phyloP scores from a whole-genome alignment of 2,888 invertebrate species.

The Andrena fulva region DNA sequence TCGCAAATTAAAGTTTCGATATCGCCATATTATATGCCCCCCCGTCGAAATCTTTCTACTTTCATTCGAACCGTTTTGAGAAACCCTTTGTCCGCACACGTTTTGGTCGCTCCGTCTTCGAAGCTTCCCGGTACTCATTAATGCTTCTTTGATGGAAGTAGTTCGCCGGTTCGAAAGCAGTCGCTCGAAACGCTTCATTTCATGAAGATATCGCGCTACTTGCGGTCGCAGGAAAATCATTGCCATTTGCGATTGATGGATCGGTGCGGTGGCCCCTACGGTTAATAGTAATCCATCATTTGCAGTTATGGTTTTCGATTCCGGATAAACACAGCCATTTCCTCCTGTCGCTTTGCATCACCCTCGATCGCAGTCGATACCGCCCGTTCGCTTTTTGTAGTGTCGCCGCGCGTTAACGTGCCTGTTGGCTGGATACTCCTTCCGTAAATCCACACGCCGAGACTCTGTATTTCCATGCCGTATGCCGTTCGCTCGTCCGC shows the following conservation, averaged over 20 bases:
- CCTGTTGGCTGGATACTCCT: not conserved
- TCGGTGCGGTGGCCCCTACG: constrained; percentile 17
- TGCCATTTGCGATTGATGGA: constrained; percentile 49
- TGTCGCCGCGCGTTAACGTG: constrained; percentile 25
- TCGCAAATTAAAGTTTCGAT: too few species aligned
- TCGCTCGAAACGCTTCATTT: constrained; percentile 42
- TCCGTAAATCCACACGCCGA: not conserved
- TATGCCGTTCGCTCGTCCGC: not conserved
- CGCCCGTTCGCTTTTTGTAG: not conserved
- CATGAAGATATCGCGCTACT: constrained; percentile 49
- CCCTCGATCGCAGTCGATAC: constrained; percentile 5
- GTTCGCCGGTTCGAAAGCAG: constrained; percentile 29
- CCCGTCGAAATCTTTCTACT: not conserved
- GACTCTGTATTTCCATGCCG: not conserved
- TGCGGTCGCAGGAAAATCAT: constrained; percentile 40
- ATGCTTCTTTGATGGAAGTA: constrained; percentile 43
- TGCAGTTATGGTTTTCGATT: constrained; percentile 40
- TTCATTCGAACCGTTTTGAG: not conserved
- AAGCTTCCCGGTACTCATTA: constrained; percentile 43
- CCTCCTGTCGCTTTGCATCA: constrained; percentile 15
- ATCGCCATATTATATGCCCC: not conserved
- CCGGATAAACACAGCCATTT: constrained; percentile 28
- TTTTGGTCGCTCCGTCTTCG: not conserved
- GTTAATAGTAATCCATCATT: constrained; percentile 40
- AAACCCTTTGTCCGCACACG: constrained; percentile 18